Evolutionary conservation across 2,113 vertebrate genomes (phyloP).

Genomic region (Perca schrenkii): DNA sequence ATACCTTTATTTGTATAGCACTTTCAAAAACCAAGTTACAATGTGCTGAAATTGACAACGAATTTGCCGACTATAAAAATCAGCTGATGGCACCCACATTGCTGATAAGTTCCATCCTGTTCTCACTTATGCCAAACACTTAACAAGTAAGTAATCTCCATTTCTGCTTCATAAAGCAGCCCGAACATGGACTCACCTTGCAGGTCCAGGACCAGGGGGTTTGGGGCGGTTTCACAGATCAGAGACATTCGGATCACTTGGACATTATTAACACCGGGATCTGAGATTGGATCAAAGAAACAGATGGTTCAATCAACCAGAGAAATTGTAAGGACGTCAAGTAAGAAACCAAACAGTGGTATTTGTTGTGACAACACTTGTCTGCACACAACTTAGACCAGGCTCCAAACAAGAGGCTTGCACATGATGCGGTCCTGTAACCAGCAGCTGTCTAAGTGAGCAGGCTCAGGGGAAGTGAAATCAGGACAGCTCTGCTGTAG

Average conservation of each 20-base stretch:
- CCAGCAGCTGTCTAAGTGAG: background rate
- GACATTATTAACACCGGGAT: slow-evolving; percentile 89
- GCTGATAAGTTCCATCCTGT: background rate
- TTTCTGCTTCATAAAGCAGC: background rate
- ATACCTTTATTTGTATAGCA: too few relatives aligned
- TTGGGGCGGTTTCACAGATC: slow-evolving; percentile 86
- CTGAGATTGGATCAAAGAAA: slow-evolving; percentile 69
- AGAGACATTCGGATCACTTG: slow-evolving; percentile 91
- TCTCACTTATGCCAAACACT: background rate
- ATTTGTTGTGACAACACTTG: background rate
- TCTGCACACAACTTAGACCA: background rate
- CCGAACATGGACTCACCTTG: slow-evolving; percentile 82
- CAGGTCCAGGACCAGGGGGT: slow-evolving; percentile 90
- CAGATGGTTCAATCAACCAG: background rate
- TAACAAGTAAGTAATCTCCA: background rate
- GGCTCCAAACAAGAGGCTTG: background rate
- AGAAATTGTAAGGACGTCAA: background rate
- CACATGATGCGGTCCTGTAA: background rate
- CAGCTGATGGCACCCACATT: background rate
- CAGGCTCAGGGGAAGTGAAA: slow-evolving; percentile 42
- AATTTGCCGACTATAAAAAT: background rate
- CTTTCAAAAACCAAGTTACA: too few relatives aligned
- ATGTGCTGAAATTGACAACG: too few relatives aligned
- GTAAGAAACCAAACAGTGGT: background rate
- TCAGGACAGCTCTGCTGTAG: slow-evolving; percentile 58